Evolutionary conservation across 2,888 invertebrate genomes (phyloP).

Genomic region (Steromphala cineraria): DNA sequence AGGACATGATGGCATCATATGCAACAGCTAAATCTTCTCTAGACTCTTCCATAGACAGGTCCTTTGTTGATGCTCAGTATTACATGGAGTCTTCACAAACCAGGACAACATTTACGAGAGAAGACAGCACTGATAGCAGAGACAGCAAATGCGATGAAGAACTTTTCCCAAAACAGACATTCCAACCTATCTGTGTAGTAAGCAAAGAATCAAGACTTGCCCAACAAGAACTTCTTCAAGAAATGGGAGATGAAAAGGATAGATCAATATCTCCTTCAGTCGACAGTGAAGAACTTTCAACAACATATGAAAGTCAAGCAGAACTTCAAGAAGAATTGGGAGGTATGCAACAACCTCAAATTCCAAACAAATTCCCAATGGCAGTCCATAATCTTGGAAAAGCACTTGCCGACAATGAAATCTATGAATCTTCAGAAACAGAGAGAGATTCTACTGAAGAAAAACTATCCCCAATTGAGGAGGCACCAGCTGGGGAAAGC

Average conservation of each 20-base stretch:
- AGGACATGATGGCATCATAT: slow-evolving; percentile 39
- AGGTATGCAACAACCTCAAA: slow-evolving; percentile 21
- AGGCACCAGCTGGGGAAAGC: slow-evolving; percentile 54
- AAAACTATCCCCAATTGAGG: slow-evolving; percentile 67
- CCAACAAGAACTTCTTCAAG: slow-evolving; percentile 65
- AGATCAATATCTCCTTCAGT: slow-evolving; percentile 69
- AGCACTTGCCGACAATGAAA: slow-evolving; percentile 60
- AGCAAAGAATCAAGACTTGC: slow-evolving; percentile 64
- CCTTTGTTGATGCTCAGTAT: slow-evolving; percentile 24
- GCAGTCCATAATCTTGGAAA: slow-evolving; percentile 59
- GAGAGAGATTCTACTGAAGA: slow-evolving; percentile 69
- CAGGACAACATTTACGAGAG: not conserved
- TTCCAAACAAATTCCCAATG: slow-evolving; percentile 54
- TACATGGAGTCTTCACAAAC: slow-evolving; percentile 21
- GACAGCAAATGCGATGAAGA: slow-evolving; percentile 14
- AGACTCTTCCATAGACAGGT: slow-evolving; percentile 31
- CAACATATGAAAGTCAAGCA: slow-evolving; percentile 56
- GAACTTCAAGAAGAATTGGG: slow-evolving; percentile 53
- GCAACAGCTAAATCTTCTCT: slow-evolving; percentile 42
- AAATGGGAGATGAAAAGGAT: slow-evolving; percentile 65
- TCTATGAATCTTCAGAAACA: slow-evolving; percentile 67
- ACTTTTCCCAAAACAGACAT: not conserved
- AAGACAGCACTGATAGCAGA: slow-evolving; percentile 20
- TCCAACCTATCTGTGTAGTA: slow-evolving; percentile 50
- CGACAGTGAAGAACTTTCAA: slow-evolving; percentile 64